These are phyloP conservation scores for Pseudopipra pipra DNA, from an alignment of 2,113 vertebrate species.

Conservation along the genomic window DNA sequence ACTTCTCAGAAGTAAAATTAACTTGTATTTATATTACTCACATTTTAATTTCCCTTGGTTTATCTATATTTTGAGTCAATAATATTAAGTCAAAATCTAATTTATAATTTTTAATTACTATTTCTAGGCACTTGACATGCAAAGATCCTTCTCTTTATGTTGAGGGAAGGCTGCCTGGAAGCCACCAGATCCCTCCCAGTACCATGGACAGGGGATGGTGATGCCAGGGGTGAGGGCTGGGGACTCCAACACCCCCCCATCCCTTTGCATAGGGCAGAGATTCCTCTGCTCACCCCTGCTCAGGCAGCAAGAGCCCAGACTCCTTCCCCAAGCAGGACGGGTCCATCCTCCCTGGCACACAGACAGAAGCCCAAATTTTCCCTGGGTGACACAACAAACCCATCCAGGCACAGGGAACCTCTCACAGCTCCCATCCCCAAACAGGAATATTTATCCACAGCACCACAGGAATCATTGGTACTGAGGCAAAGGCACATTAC, in stretches of 20 bases:
- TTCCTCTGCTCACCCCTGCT: neutral
- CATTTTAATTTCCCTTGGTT: neutral
- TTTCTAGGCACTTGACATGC: neutral
- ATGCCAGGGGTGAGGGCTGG: neutral
- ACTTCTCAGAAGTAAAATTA: neutral
- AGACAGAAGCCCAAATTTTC: neutral
- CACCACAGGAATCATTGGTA: neutral
- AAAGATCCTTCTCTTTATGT: too few species aligned
- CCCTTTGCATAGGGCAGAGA: rapidly evolving
- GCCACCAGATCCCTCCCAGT: neutral
- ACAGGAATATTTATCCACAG: neutral
- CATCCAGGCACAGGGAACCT: neutral
- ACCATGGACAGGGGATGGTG: neutral
- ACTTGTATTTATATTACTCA: neutral
- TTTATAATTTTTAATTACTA: neutral
- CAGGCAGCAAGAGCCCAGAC: neutral
- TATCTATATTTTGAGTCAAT: neutral
- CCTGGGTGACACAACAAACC: neutral
- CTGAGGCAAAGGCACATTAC: neutral
- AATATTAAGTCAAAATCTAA: neutral
- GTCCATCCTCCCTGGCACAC: neutral
- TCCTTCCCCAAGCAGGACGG: neutral
- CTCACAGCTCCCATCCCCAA: neutral
- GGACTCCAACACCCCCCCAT: too few species aligned
- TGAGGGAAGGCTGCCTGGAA: neutral